These are phyloP conservation scores for Chroicocephalus ridibundus DNA, from an alignment of 2,113 vertebrate genomes.

Conservation along the genomic window DNA sequence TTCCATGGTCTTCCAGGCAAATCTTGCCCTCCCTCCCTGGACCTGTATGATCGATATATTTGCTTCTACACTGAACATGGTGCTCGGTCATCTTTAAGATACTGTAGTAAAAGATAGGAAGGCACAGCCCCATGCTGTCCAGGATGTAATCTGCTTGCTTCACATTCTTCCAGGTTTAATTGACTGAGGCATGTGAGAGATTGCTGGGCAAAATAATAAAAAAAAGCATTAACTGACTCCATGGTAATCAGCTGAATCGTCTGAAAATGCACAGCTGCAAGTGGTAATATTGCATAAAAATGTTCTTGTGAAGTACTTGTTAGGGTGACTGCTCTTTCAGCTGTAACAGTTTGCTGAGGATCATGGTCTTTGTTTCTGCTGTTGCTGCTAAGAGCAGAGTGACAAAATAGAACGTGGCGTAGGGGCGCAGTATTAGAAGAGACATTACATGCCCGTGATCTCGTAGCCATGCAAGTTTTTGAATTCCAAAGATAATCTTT, in stretches of 20 bases:
- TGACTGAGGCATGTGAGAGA: constrained; percentile 47
- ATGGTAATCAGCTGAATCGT: not conserved
- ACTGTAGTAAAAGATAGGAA: not conserved
- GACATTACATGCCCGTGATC: constrained; percentile 31
- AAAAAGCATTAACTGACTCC: constrained; percentile 33
- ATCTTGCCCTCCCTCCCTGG: not conserved
- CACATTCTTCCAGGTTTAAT: constrained; percentile 22
- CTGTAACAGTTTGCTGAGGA: not conserved
- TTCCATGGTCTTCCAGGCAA: not conserved
- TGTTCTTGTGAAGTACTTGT: constrained; percentile 17
- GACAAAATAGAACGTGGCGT: not conserved
- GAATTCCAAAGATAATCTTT: constrained; percentile 38
- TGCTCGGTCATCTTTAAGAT: not conserved
- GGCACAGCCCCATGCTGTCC: not conserved
- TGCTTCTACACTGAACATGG: not conserved
- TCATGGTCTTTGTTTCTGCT: constrained; percentile 27
- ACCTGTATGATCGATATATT: not conserved
- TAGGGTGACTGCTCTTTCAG: not conserved
- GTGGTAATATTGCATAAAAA: not conserved
- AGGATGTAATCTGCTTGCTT: constrained; percentile 1
- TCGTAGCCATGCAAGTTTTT: constrained; percentile 51
- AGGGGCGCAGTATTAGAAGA: constrained; percentile 32
- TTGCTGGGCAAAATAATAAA: constrained; percentile 24
- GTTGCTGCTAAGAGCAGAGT: constrained; percentile 44
- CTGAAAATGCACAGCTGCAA: constrained; percentile 67